Base-by-base conservation (phyloP, 1,140 invertebrate genomes). In the Anoplophora glabripennis region DNA sequence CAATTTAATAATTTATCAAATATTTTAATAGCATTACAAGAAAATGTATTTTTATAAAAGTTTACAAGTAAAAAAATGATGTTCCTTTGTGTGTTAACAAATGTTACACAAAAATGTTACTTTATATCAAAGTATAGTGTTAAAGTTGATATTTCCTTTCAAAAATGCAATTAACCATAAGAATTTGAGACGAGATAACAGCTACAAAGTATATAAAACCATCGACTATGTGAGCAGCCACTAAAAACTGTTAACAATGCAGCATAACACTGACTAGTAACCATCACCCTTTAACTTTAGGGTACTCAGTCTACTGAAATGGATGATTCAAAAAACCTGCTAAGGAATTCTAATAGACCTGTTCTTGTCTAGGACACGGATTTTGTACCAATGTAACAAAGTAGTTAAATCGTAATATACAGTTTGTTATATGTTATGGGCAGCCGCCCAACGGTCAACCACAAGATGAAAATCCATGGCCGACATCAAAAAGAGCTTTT, bases 221-320 rank as follows among this genome's bases (percentile, higher is more conserved):
- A 28, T 28, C 21, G 21, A 28, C 21, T 40, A 17, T 45, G 53
- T 63, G 47, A 70, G 66, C 66, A 67, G 62, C 58, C 60, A 48
- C 17, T 61, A 61, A 36, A 65, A 63, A 62, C 57, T 57, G 51
- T 68, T 64, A 69, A 67, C 61, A 69, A 67, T 69, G 64, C 67
- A 70, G 64, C 57, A 21, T 65, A 59, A 68, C 65, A 71, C 68
- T 70, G 67, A 72, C 71, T 71, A 71, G 69, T 67, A 72, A 71
- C 66, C 65, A 60, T 67, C 57, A 65, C 59, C 58, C 64, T 45
- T 44, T 12, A 17, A 12, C 18, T 1, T 14, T 44, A 37, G 53
- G 34, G 42, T 21, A 11, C 61, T 61, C 61, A 62, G 62, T 64
- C 62, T 61, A 70, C 57, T 61, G 58, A 66, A 66, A 59, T 53